A percentile compares a stretch with the other conserved stretches of the same genome.
phyloP scores from a whole-genome alignment of 2,797 vertebrate species.

The Silurus lanzhouensis region DNA sequence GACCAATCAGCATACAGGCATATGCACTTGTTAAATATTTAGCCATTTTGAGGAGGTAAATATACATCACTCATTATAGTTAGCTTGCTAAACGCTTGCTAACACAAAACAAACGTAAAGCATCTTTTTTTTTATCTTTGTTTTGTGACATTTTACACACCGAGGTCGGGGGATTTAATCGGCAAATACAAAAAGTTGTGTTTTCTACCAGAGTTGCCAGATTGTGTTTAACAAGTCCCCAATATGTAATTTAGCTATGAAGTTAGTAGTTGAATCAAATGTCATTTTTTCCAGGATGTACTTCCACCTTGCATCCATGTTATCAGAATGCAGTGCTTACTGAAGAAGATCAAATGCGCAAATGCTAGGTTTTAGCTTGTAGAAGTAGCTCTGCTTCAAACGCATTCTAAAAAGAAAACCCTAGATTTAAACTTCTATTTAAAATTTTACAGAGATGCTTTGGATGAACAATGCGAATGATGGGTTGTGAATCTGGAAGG shows the following conservation, averaged over 20 bases:
- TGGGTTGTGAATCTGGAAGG: too few relatives aligned
- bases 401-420: not conserved
- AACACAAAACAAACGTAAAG: not conserved
- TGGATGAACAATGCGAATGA: not conserved
- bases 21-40: too few relatives aligned
- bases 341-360: not conserved
- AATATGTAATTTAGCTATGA: not conserved
- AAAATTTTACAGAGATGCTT: not conserved
- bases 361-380: not conserved
- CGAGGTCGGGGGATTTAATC: not conserved
- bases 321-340: not conserved
- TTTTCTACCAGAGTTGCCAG: not conserved
- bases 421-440: not conserved
- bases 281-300: not conserved
- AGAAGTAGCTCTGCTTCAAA: too few relatives aligned
- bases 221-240: not conserved
- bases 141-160: not conserved
- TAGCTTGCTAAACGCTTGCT: not conserved
- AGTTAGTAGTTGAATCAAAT: not conserved
- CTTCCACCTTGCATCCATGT: not conserved
- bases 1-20: not conserved
- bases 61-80: not conserved
- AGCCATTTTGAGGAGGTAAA: not conserved
- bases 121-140: not conserved
- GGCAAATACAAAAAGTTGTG: not conserved